Conservation (phyloP, 2,888 invertebrate species). For the Hypsopygia costalis region DNA sequence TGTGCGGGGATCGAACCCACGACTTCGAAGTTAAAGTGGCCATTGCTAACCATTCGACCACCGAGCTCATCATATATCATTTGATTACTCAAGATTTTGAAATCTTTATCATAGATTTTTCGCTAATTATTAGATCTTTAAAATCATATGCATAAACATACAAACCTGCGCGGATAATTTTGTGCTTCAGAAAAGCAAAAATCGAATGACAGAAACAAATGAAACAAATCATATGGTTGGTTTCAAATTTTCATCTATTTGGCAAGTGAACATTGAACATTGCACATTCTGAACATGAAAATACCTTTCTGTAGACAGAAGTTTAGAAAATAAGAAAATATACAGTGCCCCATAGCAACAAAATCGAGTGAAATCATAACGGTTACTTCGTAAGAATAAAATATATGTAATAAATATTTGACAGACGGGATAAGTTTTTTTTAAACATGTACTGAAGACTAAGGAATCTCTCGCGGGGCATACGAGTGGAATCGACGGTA, state of each 20-base stretch:
- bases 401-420: constrained; percentile 39
- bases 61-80: too few species aligned
- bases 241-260: constrained; percentile 69
- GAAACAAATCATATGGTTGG: constrained; percentile 74
- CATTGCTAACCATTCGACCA: too few species aligned
- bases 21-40: too few species aligned
- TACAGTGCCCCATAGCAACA: constrained; percentile 38
- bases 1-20: too few species aligned
- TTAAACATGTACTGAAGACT: constrained; percentile 54
- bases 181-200: constrained; percentile 46
- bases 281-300: constrained; percentile 56
- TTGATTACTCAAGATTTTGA: too few species aligned
- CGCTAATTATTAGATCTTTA: too few species aligned
- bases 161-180: not conserved
- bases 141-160: too few species aligned
- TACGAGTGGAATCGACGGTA: constrained; percentile 29
- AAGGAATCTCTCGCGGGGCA: constrained; percentile 20
- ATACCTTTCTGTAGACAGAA: constrained; percentile 30
- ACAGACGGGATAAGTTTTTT: constrained; percentile 43
- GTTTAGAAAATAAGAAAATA: constrained; percentile 48
- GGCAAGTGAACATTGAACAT: constrained; percentile 68
- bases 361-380: constrained; percentile 52
- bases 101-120: too few species aligned
- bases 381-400: constrained; percentile 59
- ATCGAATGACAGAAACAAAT: constrained; percentile 67